Percentiles rank a stretch among this genome's conserved stretches.
Evolutionary conservation across 2,113 vertebrate species (phyloP).

Genomic region (Silurus meridionalis): DNA sequence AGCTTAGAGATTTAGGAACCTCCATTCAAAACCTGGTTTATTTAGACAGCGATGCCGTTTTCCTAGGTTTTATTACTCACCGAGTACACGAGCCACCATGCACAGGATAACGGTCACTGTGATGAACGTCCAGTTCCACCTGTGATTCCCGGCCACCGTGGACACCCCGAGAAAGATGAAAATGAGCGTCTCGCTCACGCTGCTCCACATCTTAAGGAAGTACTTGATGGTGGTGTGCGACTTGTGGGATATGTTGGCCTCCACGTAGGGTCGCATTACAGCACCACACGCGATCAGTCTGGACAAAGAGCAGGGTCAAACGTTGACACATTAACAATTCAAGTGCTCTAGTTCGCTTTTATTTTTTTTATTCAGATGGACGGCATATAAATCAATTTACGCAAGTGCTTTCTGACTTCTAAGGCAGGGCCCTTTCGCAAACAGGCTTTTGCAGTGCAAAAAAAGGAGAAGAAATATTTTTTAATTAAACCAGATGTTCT

Average conservation of each 20-base stretch:
- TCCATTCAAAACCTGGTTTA: not conserved
- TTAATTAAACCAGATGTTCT: too few species aligned
- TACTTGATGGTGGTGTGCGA: conserved; percentile 99
- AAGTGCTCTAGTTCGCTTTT: not conserved
- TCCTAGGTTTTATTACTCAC: conserved; percentile 66
- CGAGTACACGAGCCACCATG: conserved; percentile 88
- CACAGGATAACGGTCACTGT: conserved; percentile 88
- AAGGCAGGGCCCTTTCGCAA: too few species aligned
- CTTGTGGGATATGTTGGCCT: conserved; percentile 98
- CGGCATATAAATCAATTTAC: too few species aligned
- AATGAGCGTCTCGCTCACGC: conserved; percentile 95
- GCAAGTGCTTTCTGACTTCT: too few species aligned
- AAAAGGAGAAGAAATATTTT: too few species aligned
- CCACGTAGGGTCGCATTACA: conserved; percentile 93
- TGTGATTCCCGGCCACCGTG: conserved; percentile 87
- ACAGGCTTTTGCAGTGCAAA: too few species aligned
- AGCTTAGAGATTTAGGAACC: too few species aligned
- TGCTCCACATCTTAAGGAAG: conserved; percentile 99
- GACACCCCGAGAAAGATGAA: conserved; percentile 97
- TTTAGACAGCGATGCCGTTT: not conserved
- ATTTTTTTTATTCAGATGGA: too few species aligned
- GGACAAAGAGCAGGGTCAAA: conserved; percentile 22
- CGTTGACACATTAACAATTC: not conserved
- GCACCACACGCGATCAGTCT: conserved; percentile 92
- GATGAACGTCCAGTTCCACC: conserved; percentile 96